Conservation (phyloP, 2,888 invertebrate genomes). For the Mesorhabditis belari region DNA sequence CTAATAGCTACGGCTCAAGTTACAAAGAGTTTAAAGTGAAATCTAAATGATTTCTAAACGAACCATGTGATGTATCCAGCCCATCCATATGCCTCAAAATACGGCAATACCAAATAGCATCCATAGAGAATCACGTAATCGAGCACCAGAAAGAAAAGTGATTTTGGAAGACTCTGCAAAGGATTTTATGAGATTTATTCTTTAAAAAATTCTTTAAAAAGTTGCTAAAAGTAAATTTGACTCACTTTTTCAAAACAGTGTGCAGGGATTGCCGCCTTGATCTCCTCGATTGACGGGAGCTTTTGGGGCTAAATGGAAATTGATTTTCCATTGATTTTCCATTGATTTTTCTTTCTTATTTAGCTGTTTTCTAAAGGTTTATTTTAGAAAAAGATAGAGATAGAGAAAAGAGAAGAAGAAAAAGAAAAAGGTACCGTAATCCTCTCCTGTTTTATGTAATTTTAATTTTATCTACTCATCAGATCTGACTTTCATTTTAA, state of each 20-base stretch:
- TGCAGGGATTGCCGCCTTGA: constrained; percentile 42
- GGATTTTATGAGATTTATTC: not conserved
- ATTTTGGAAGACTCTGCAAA: not conserved
- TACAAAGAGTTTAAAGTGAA: not conserved
- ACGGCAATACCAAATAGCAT: constrained; percentile 36
- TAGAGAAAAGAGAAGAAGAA: too few relatives aligned
- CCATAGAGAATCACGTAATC: constrained; percentile 35
- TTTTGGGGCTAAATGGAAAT: constrained; percentile 10
- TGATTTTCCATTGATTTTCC: too few relatives aligned
- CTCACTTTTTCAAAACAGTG: constrained; percentile 49
- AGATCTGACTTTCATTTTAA: too few relatives aligned
- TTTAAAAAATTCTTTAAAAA: constrained; percentile 14
- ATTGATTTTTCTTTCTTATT: too few relatives aligned
- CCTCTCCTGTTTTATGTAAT: too few relatives aligned
- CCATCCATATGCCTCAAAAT: constrained; percentile 39
- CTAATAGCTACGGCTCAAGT: not conserved
- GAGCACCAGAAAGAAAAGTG: constrained; percentile 5
- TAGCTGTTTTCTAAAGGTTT: too few relatives aligned
- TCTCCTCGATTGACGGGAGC: constrained; percentile 42
- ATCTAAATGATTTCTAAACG: not conserved
- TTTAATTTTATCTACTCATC: too few relatives aligned
- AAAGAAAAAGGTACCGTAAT: too few relatives aligned
- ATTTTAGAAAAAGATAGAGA: too few relatives aligned
- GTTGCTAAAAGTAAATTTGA: constrained; percentile 34
- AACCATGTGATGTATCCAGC: constrained; percentile 39